A percentile compares a stretch with the other conserved stretches of the same genome.
These are phyloP conservation scores for Colaptes auratus DNA, from an alignment of 2,113 vertebrate genomes.

Conservation along the genomic window DNA sequence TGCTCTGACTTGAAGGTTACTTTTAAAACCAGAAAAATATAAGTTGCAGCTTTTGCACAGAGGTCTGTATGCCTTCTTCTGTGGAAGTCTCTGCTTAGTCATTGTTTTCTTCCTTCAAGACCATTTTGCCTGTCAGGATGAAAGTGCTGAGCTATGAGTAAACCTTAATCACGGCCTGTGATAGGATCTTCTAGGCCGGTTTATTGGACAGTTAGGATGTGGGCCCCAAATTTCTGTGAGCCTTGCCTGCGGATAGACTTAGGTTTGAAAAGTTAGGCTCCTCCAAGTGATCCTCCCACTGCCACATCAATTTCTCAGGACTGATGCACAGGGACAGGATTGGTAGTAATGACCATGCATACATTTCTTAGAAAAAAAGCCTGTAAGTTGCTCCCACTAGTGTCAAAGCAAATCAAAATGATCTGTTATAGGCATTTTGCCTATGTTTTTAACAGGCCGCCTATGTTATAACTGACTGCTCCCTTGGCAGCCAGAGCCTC, in stretches of 20 bases:
- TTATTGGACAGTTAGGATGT: neutral
- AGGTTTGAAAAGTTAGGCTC: neutral
- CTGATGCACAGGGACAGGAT: neutral
- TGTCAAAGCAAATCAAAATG: neutral
- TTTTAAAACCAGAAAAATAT: neutral
- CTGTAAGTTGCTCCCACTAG: neutral
- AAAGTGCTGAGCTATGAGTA: neutral
- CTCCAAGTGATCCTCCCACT: neutral
- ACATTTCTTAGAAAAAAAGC: neutral
- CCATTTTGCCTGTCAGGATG: neutral
- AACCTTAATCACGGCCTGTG: neutral
- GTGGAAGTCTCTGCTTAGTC: neutral
- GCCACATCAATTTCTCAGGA: neutral
- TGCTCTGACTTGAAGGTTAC: neutral
- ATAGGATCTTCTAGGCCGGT: neutral
- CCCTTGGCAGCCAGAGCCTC: too few species aligned
- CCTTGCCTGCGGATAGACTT: neutral
- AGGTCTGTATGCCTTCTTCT: neutral
- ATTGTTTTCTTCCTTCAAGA: neutral
- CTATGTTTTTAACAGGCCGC: too few species aligned
- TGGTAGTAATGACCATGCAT: neutral
- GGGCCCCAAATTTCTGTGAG: neutral
- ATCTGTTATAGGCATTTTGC: neutral
- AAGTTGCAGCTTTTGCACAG: neutral
- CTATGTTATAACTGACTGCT: too few species aligned